phyloP scores from a whole-genome alignment of 2,888 invertebrate species.

The Coleophora deauratella region DNA sequence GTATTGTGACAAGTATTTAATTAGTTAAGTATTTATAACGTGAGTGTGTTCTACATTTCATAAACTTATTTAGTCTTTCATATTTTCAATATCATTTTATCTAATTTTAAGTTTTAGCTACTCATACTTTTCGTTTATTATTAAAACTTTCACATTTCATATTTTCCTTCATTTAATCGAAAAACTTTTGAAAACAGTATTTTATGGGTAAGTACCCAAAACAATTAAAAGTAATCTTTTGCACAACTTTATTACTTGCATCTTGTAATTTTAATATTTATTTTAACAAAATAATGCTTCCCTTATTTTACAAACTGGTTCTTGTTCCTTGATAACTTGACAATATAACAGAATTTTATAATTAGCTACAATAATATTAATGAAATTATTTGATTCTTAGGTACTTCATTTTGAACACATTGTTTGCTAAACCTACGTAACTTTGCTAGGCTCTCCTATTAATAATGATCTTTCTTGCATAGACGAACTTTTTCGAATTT shows the following conservation, averaged over 20 bases:
- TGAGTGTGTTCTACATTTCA: slow-evolving; percentile 59
- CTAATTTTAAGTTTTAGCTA: too few species aligned
- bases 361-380: not conserved
- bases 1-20: slow-evolving; percentile 63
- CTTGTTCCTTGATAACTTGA: slow-evolving; percentile 59
- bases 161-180: slow-evolving; percentile 12
- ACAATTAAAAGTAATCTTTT: too few species aligned
- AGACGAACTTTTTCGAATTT: too few species aligned
- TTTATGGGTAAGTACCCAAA: too few species aligned
- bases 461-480: too few species aligned
- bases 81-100: slow-evolving; percentile 23
- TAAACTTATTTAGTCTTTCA: slow-evolving; percentile 32
- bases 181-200: too few species aligned
- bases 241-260: not conserved
- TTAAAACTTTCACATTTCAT: slow-evolving; percentile 26
- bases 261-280: too few species aligned
- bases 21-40: slow-evolving; percentile 60
- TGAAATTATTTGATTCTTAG: not conserved
- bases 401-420: not conserved
- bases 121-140: too few species aligned
- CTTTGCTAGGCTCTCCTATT: not conserved
- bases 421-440: too few species aligned
- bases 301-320: too few species aligned
- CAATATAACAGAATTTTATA: slow-evolving; percentile 28
- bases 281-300: too few species aligned